Evolutionary conservation across 2,888 invertebrate genomes (phyloP).

Genomic region (Drosophila mimica): DNA sequence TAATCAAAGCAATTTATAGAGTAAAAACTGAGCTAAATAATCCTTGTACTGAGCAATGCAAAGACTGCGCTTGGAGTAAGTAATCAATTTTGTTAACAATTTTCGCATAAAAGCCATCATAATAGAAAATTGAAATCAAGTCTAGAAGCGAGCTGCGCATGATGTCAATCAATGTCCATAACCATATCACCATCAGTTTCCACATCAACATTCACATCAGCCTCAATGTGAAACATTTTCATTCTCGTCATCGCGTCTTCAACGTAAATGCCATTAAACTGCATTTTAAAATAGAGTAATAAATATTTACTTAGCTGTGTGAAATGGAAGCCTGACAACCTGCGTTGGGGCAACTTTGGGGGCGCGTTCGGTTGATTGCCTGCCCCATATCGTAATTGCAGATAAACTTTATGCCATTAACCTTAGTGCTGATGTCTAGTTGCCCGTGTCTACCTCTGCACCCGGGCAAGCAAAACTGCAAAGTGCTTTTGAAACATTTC

Average conservation of each 20-base stretch:
- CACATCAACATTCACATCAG: constrained; percentile 16
- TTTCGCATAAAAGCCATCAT: constrained; percentile 17
- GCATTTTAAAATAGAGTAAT: constrained; percentile 74
- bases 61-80: not conserved
- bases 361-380: constrained; percentile 54
- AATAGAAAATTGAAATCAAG: constrained; percentile 30
- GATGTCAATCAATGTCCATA: constrained; percentile 45
- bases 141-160: not conserved
- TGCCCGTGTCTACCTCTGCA: constrained; percentile 31
- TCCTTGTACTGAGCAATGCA: not conserved
- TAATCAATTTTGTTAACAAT: constrained; percentile 18
- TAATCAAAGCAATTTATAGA: not conserved
- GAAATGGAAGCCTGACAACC: constrained; percentile 15
- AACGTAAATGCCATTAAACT: constrained; percentile 60
- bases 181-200: constrained; percentile 15
- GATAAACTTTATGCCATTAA: constrained; percentile 81
- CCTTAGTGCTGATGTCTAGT: constrained; percentile 66
- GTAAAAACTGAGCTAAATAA: not conserved
- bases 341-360: not conserved
- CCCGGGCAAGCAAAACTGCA: constrained; percentile 40
- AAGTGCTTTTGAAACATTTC: constrained; percentile 76
- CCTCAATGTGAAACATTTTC: constrained; percentile 18
- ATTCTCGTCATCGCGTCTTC: constrained; percentile 17
- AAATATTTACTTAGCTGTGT: constrained; percentile 67
- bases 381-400: constrained; percentile 76